Conservation (phyloP, 2,113 vertebrate genomes). For the Thamnaconus septentrionalis region DNA sequence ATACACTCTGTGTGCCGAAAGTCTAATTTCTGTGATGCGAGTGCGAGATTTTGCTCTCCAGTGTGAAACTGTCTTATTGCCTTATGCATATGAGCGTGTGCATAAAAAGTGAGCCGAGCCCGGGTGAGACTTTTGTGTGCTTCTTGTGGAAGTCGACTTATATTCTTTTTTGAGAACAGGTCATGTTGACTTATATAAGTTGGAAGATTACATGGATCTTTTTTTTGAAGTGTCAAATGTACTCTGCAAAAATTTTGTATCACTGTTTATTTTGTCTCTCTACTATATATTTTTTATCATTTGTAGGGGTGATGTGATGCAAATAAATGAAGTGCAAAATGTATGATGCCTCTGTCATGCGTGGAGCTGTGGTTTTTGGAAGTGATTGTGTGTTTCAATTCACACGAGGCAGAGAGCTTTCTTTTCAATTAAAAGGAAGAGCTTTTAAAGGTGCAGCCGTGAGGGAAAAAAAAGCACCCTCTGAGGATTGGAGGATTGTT, state of each 20-base stretch:
- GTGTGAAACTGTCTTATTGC: conserved; percentile 8
- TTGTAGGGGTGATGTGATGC: conserved; percentile 41
- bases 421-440: neutral
- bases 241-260: conserved; percentile 18
- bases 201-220: conserved; percentile 20
- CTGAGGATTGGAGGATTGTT: neutral
- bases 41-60: conserved; percentile 19
- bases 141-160: conserved; percentile 67
- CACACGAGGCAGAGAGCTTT: too few species aligned
- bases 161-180: conserved; percentile 67
- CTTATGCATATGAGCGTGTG: conserved; percentile 1
- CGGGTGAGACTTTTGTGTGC: conserved; percentile 36
- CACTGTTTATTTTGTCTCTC: conserved; percentile 19
- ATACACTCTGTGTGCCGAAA: too few species aligned
- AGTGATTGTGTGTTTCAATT: too few species aligned
- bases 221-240: neutral
- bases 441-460: conserved; percentile 1
- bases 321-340: conserved; percentile 65
- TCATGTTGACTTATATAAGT: conserved; percentile 22
- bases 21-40: conserved; percentile 19
- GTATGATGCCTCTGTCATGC: conserved; percentile 17
- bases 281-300: conserved; percentile 38
- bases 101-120: neutral
- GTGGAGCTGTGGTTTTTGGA: neutral
- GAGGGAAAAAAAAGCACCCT: neutral